Conservation (phyloP, 2,888 invertebrate species). For the Rhopalosiphum nymphaeae region DNA sequence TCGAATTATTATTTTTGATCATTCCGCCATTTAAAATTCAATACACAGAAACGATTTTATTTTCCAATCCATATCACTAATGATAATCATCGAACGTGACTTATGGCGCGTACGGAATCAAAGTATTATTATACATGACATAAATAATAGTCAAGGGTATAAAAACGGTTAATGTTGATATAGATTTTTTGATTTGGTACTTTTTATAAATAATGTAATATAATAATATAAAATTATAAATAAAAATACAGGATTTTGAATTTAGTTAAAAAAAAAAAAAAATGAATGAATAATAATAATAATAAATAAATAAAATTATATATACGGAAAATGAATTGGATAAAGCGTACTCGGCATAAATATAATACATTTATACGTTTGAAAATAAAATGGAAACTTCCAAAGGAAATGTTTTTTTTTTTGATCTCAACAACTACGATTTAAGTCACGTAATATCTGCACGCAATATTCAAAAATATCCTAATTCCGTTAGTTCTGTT, state of each 20-base stretch:
- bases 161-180: background rate
- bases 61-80: background rate
- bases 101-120: background rate
- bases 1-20: background rate
- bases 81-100: background rate
- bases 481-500: background rate
- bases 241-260: background rate
- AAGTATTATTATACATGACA: background rate
- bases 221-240: background rate
- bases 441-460: background rate
- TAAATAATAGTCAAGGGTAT: background rate
- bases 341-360: background rate
- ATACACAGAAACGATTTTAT: background rate
- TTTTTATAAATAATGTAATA: background rate
- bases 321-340: background rate
- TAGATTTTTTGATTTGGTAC: background rate
- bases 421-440: background rate
- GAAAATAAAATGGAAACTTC: background rate
- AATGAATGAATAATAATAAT: background rate
- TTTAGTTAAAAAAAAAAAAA: background rate
- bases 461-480: background rate
- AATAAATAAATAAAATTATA: background rate
- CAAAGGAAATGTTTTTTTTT: background rate
- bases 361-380: constrained; percentile 6
- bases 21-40: background rate